Evolutionary conservation across 1,140 invertebrate species (phyloP).

Genomic region (Lepidurus packardi): DNA sequence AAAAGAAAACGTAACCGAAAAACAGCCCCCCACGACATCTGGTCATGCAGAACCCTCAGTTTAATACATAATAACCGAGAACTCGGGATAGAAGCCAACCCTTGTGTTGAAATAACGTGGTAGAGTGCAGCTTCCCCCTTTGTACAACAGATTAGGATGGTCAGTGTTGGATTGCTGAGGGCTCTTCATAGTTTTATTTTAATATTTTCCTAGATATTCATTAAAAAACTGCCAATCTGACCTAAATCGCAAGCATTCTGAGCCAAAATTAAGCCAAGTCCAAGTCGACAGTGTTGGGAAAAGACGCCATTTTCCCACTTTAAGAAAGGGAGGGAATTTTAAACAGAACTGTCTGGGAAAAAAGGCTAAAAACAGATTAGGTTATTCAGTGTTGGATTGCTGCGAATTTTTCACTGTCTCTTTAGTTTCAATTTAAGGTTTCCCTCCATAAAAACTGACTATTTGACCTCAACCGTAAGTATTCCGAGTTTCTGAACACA

Average conservation of each 20-base stretch:
- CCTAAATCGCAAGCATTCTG: neutral
- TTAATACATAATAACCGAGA: conserved; percentile 20
- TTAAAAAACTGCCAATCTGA: neutral
- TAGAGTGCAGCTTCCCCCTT: neutral
- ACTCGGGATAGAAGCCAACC: neutral
- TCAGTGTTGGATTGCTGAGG: neutral
- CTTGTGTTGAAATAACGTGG: neutral
- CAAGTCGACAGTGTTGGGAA: neutral
- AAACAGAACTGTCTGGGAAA: too few species aligned
- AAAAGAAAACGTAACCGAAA: conserved; percentile 11
- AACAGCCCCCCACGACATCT: conserved; percentile 5
- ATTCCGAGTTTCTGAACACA: neutral
- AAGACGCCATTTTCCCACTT: neutral
- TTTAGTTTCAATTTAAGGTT: neutral
- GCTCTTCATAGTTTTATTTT: neutral
- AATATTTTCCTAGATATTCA: neutral
- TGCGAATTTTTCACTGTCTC: neutral
- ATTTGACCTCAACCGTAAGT: neutral
- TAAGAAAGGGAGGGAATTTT: too few species aligned
- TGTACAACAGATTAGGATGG: conserved; percentile 9
- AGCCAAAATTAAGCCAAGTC: neutral
- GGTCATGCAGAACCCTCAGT: conserved; percentile 16
- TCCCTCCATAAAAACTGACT: neutral
- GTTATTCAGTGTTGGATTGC: neutral
- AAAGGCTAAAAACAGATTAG: neutral